Evolutionary conservation across 2,113 vertebrate genomes (phyloP).

Genomic region (Neomonachus schauinslandi): DNA sequence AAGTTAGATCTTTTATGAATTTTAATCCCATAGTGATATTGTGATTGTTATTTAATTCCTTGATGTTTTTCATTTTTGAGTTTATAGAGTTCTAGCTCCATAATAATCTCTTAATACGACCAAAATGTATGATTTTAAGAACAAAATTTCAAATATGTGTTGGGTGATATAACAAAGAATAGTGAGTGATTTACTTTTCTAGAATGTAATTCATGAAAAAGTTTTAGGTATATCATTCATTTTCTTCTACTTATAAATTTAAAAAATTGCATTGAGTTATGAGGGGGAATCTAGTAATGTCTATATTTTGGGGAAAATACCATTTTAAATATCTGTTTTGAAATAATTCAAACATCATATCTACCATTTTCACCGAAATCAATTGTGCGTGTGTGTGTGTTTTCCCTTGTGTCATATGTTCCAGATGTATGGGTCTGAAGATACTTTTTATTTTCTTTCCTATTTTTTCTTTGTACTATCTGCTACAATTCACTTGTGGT

Average conservation of each 20-base stretch:
- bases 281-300: not conserved
- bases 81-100: not conserved
- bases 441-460: not conserved
- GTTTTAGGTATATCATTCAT: not conserved
- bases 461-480: not conserved
- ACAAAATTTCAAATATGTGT: not conserved
- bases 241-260: not conserved
- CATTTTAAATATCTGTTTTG: not conserved
- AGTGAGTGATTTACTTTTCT: not conserved
- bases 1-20: not conserved
- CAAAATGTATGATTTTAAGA: not conserved
- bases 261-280: not conserved
- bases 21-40: not conserved
- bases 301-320: not conserved
- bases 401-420: not conserved
- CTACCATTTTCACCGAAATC: not conserved
- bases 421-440: not conserved
- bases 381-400: not conserved
- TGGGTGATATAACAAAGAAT: not conserved
- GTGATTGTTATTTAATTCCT: slow-evolving; percentile 15
- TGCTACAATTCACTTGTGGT: not conserved
- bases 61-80: not conserved
- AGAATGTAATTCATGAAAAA: not conserved
- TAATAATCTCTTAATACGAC: not conserved
- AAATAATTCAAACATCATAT: not conserved